phyloP scores from a whole-genome alignment of 2,113 vertebrate genomes.

The Monarcha castaneiventris region DNA sequence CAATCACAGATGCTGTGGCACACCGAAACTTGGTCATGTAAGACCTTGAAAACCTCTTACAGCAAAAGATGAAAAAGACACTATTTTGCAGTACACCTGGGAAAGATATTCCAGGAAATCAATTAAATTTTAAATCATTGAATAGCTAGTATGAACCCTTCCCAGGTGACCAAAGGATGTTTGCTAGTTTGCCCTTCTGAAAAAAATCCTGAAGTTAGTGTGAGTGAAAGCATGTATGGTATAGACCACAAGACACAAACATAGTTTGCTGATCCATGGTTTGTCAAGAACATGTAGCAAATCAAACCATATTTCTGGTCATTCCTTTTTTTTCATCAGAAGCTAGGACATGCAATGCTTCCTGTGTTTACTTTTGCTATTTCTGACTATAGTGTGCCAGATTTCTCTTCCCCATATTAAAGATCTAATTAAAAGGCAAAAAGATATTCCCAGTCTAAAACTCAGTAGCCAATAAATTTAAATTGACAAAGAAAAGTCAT shows the following conservation, averaged over 20 bases:
- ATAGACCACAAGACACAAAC: not conserved
- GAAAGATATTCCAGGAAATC: not conserved
- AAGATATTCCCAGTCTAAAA: not conserved
- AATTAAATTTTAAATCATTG: not conserved
- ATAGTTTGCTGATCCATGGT: not conserved
- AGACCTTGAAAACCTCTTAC: not conserved
- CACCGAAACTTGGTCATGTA: not conserved
- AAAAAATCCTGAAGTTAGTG: not conserved
- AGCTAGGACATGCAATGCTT: not conserved
- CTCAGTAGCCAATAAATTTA: not conserved
- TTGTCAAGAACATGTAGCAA: not conserved
- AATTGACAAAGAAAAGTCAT: not conserved
- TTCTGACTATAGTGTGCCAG: not conserved
- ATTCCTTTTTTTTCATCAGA: not conserved
- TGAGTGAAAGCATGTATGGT: not conserved
- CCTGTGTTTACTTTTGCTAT: not conserved
- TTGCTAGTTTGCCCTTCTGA: not conserved
- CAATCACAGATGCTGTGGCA: not conserved
- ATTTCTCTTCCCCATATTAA: not conserved
- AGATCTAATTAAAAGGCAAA: conserved; percentile 9
- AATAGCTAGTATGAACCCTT: not conserved
- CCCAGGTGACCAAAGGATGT: not conserved
- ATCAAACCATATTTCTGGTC: not conserved
- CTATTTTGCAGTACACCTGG: not conserved
- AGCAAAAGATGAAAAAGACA: not conserved